These are phyloP conservation scores for Mactra quadrangularis DNA, from an alignment of 1,140 invertebrate species.

Conservation along the genomic window DNA sequence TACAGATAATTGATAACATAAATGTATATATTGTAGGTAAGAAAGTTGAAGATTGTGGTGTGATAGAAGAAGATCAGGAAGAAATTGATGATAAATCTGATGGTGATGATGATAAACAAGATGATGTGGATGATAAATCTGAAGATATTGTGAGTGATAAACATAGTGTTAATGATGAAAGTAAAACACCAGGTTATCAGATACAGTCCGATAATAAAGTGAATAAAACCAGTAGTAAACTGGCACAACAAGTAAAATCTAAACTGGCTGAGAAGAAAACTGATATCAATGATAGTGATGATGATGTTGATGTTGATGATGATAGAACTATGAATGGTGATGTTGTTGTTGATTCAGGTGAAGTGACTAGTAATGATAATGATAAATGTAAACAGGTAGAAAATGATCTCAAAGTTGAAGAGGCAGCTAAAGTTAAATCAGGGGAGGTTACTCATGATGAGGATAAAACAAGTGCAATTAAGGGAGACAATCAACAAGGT, in stretches of 20 bases:
- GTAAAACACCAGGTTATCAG: constrained; percentile 53
- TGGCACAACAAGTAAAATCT: constrained; percentile 52
- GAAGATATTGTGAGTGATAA: constrained; percentile 42
- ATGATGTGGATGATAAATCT: constrained; percentile 48
- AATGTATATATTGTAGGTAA: no score
- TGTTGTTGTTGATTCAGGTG: constrained; percentile 35
- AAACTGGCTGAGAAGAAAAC: constrained; percentile 50
- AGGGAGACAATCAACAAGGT: constrained; percentile 12
- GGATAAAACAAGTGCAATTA: constrained; percentile 45
- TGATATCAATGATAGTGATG: constrained; percentile 67
- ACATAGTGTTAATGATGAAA: constrained; percentile 34
- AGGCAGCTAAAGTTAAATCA: constrained; percentile 24
- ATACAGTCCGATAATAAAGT: constrained; percentile 43
- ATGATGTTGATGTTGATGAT: constrained; percentile 66
- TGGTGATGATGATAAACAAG: constrained; percentile 9
- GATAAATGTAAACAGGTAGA: not conserved
- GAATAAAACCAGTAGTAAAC: constrained; percentile 25
- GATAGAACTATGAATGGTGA: constrained; percentile 30
- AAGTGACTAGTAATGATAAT: constrained; percentile 32
- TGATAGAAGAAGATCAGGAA: constrained; percentile 59
- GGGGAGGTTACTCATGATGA: constrained; percentile 1
- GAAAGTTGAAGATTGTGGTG: constrained; percentile 49
- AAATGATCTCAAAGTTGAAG: not conserved
- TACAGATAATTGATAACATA: no score
- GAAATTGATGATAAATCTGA: constrained; percentile 27